Evolutionary conservation across 2,797 vertebrate genomes (phyloP), one percentile per base, ranked within the genome.

Genomic region (Xenentodon cancila): DNA sequence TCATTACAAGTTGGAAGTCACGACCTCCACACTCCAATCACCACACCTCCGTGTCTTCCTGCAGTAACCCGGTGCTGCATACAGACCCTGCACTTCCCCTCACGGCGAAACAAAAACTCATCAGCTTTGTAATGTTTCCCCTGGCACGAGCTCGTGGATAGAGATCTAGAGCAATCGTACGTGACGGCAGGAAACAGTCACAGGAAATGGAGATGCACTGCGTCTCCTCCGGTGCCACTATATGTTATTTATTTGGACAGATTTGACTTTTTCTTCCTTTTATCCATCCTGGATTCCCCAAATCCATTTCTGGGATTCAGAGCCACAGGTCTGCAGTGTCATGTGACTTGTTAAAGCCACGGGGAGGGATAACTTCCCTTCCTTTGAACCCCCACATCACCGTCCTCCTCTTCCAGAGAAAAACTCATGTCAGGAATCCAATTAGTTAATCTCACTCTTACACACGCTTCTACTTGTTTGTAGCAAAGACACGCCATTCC

Each of bases 401-500:
- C 61, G 5, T 17, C 44, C 50, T 46, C 55, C 69, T 59, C 73
- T 63, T 54, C 67, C 74, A 78, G 82, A 82, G 73, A 81, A 81
- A 80, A 84, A 64, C 76, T 61, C 76, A 67, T 61, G 80, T 64
- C 74, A 76, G 80, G 73, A 90, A 87, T 89, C 88, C 84, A 89
- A 91, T 91, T 88, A 90, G 89, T 92, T 92, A 94, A 95, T 97
- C 94, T 95, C 87, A 77, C 27, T 68, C 74, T 82, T 77, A 86
- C 30, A 92, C 91, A 81, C 75, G 85, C 78, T 85, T 92, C 84
- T 20, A 77, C 79, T 84, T 65, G 77, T 84, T 75, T 82, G 48
- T 81, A 84, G 82, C 78, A 76, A 73, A 85, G 85, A 84, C 92
- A 92, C 89, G 89, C 92, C 91, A 57, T 68, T 7, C 68, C 88